Base-by-base conservation (phyloP, 2,797 vertebrate genomes). In the Smutsia gigantea region DNA sequence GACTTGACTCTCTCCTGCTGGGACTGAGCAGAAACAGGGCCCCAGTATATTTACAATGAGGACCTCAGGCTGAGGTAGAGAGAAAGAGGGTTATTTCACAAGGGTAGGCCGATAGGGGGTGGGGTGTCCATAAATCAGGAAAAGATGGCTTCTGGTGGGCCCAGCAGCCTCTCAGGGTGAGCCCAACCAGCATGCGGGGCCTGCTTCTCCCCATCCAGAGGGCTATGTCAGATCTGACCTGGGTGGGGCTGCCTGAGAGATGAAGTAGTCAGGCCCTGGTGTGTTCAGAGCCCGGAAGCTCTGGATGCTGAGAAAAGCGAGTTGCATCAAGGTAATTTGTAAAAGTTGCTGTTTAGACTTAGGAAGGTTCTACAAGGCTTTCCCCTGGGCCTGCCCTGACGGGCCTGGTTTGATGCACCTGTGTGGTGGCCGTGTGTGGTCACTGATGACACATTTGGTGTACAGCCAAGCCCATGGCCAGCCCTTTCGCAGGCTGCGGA, bases 161-260 rank as follows among this genome's bases (percentile, higher is more conserved):
- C 0, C 1, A 17, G 71, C 17, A 31, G 68, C 59, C 29, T 19
- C 25, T 27, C 10, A 0, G 29, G 11, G 25, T 78, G 46, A 64
- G 21, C 31, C 34, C 1, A 12, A 18, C 63, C 2, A 0, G 15
- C 23, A 0, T 13, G 4, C 39, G 12, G 21, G 34, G 25, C 18
- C 57, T 15, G 17, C 68, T 53, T 42, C 46, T 21, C n/a, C 27
- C 39, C 0, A 0, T 21, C 34, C 86, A 1, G 0, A 17, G 59
- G 29, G 39, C 31, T 4, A 0, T 59, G 5, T 34, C 53, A 51
- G 53, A 27, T 64, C 69, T 64, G 23, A 42, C 63, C 1, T 53
- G 39, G n/a, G 4, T 69, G 39, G 49, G 21, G 34, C 55, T 46
- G 39, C 46, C 68, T 0, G 68, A 88, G 42, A 63, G 46, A 19